Percentiles rank a stretch among this genome's conserved stretches.
phyloP scores from a whole-genome alignment of 1,140 invertebrate genomes.

The Bombus pascuorum region DNA sequence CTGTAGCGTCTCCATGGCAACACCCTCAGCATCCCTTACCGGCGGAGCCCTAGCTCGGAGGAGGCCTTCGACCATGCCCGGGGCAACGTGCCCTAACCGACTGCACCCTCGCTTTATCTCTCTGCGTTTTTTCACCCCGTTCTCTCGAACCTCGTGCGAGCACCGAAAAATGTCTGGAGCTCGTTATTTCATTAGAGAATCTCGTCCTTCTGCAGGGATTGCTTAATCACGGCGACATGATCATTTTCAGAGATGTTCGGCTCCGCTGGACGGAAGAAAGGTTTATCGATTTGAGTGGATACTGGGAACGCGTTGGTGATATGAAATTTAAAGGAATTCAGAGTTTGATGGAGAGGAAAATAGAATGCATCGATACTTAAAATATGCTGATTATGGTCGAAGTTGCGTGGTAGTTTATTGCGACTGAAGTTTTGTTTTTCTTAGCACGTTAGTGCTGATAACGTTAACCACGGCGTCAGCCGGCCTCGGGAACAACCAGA shows the following conservation, averaged over 20 bases:
- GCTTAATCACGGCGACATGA: not conserved
- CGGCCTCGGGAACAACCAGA: no score
- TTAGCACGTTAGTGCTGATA: no score
- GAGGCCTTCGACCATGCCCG: not conserved
- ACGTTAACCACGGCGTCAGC: no score
- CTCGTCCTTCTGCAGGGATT: not conserved
- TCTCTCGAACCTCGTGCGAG: not conserved
- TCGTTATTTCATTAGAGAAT: slow-evolving; percentile 56
- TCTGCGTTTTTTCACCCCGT: slow-evolving; percentile 37
- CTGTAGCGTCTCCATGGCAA: slow-evolving; percentile 74
- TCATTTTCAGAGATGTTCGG: not conserved
- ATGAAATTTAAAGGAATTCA: no score
- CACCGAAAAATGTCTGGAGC: slow-evolving; percentile 22
- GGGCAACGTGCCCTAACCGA: slow-evolving; percentile 47
- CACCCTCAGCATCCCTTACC: slow-evolving; percentile 68
- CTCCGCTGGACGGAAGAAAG: no score
- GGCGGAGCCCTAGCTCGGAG: not conserved
- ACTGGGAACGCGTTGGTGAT: no score
- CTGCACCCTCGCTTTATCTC: slow-evolving; percentile 50
- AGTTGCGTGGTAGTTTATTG: no score
- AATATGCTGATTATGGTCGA: no score
- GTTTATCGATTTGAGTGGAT: not conserved
- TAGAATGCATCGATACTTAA: no score
- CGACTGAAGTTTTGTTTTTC: no score
- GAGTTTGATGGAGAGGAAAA: no score